phyloP scores from a whole-genome alignment of 2,113 vertebrate species.

The Heliornis fulica region DNA sequence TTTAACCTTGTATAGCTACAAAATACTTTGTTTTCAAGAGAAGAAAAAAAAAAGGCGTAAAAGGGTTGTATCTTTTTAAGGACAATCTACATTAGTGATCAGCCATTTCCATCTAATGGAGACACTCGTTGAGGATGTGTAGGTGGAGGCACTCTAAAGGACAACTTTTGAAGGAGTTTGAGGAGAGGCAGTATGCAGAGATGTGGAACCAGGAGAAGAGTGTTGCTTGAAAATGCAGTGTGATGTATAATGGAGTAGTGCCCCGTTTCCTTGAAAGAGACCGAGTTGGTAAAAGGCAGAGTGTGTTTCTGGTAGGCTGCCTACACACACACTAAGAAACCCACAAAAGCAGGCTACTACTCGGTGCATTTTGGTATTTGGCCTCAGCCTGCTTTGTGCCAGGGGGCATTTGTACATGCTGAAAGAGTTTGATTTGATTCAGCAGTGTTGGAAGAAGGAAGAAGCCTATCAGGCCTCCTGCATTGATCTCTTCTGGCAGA shows the following conservation, averaged over 20 bases:
- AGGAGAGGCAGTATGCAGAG: background rate
- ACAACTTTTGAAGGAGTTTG: background rate
- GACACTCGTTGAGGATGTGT: fast-evolving
- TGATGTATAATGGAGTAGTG: background rate
- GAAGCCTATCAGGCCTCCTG: background rate
- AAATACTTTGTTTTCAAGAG: background rate
- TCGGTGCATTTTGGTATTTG: background rate
- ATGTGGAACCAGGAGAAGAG: background rate
- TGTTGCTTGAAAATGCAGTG: background rate
- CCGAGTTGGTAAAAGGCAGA: background rate
- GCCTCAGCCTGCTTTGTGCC: background rate
- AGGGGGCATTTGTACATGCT: background rate
- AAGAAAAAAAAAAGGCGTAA: background rate
- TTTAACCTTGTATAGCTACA: background rate
- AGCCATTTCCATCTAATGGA: background rate
- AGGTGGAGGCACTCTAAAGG: background rate
- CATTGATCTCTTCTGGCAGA: background rate
- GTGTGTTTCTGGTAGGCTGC: background rate
- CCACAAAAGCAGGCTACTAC: background rate
- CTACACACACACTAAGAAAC: background rate
- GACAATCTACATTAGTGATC: background rate
- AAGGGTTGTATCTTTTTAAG: background rate
- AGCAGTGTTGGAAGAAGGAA: background rate
- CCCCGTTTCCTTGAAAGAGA: background rate
- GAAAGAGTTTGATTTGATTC: background rate